Percentiles rank a stretch among this genome's conserved stretches.
Conservation (phyloP, 2,113 vertebrate species). For the Micromys minutus region DNA sequence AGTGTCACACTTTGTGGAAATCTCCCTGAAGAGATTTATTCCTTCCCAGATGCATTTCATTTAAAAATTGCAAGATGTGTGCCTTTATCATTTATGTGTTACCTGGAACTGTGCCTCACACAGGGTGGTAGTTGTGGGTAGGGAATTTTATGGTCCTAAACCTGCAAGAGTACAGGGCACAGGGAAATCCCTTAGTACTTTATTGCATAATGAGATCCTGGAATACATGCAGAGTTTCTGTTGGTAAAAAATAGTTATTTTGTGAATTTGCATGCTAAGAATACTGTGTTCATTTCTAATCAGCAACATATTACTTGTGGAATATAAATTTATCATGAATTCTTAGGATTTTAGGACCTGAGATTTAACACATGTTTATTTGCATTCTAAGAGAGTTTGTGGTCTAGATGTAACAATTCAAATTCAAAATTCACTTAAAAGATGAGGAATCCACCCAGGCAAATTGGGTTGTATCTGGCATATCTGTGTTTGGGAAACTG, state of each 20-base stretch:
- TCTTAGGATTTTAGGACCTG: background rate
- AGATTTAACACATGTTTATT: background rate
- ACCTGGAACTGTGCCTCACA: background rate
- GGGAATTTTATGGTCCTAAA: too few species aligned
- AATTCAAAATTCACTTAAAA: conserved; percentile 12
- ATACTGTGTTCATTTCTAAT: background rate
- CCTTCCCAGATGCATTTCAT: conserved; percentile 11
- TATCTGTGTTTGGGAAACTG: background rate
- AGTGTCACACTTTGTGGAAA: conserved; percentile 14
- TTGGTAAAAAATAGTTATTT: background rate
- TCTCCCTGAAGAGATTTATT: conserved; percentile 27
- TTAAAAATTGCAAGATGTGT: conserved; percentile 43
- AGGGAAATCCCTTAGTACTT: background rate
- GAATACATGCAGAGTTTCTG: background rate
- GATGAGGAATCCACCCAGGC: background rate
- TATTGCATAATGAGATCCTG: background rate
- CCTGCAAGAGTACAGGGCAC: background rate
- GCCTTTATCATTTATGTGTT: conserved; percentile 23
- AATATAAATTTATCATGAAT: background rate
- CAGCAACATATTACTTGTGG: background rate
- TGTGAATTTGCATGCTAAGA: background rate
- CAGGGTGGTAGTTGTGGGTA: accelerated
- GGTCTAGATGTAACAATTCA: background rate
- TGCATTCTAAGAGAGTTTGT: background rate
- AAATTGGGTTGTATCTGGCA: background rate